Percentiles rank a stretch among this genome's conserved stretches.
Evolutionary conservation across 1,140 invertebrate genomes (phyloP).

Genomic region (Brachionus rotundiformis): DNA sequence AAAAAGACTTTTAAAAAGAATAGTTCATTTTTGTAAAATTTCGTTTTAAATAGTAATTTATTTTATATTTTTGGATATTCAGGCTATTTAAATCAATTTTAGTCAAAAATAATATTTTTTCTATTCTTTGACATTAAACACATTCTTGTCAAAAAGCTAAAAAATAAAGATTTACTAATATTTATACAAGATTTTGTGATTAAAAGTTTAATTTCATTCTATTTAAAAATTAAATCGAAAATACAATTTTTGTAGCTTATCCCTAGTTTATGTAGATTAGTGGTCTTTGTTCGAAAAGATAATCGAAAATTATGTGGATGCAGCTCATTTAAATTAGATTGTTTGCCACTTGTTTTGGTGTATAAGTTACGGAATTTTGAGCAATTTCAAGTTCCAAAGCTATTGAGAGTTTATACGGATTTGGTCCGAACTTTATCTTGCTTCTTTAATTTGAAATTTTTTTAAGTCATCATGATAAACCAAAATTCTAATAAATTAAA

Average conservation of each 20-base stretch:
- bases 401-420: background rate
- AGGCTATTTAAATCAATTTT: background rate
- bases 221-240: background rate
- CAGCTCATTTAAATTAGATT: background rate
- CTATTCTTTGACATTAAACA: background rate
- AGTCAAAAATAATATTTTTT: background rate
- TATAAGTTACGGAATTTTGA: background rate
- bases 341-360: background rate
- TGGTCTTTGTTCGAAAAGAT: background rate
- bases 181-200: background rate
- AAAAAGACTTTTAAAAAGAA: slow-evolving; percentile 6
- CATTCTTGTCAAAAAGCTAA: slow-evolving; percentile 6
- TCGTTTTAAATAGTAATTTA: background rate
- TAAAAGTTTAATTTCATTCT: background rate
- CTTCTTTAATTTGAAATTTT: background rate
- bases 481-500: background rate
- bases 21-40: background rate
- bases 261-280: background rate
- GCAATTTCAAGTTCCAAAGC: background rate
- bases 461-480: background rate
- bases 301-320: background rate
- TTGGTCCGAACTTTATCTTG: background rate
- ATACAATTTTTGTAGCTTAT: background rate
- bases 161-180: background rate
- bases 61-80: background rate